These are phyloP conservation scores for Bolborhynchus lineola DNA, from an alignment of 2,113 vertebrate genomes.

Conservation along the genomic window DNA sequence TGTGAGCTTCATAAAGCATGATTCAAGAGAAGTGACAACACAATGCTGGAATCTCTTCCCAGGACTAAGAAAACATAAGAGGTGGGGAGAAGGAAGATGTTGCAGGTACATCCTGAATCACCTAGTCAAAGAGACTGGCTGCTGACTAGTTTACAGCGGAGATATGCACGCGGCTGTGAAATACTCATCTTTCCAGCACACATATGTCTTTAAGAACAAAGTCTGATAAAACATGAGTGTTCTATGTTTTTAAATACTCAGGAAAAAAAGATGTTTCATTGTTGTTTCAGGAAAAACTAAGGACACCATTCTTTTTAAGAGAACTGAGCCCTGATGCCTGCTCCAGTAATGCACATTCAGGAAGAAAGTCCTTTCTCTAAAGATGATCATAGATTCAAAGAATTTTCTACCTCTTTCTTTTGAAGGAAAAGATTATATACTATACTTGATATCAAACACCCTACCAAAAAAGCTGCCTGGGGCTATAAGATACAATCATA, in stretches of 20 bases:
- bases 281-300: neutral
- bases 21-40: neutral
- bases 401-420: neutral
- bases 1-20: neutral
- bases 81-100: neutral
- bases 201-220: neutral
- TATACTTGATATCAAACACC: neutral
- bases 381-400: neutral
- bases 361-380: neutral
- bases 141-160: neutral
- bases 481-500: neutral
- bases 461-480: neutral
- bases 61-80: neutral
- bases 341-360: neutral
- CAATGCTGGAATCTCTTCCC: neutral
- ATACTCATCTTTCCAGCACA: neutral
- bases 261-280: neutral
- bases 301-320: neutral
- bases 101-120: neutral
- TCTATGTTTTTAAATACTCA: neutral
- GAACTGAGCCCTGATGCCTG: neutral
- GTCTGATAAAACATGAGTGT: neutral
- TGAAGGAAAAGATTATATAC: neutral
- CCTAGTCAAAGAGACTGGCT: neutral
- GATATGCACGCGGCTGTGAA: fast-evolving